Percentiles rank a stretch among this genome's conserved stretches.
Evolutionary conservation across 2,888 invertebrate species (phyloP).

Genomic region (Amphipyra tragopoginis): DNA sequence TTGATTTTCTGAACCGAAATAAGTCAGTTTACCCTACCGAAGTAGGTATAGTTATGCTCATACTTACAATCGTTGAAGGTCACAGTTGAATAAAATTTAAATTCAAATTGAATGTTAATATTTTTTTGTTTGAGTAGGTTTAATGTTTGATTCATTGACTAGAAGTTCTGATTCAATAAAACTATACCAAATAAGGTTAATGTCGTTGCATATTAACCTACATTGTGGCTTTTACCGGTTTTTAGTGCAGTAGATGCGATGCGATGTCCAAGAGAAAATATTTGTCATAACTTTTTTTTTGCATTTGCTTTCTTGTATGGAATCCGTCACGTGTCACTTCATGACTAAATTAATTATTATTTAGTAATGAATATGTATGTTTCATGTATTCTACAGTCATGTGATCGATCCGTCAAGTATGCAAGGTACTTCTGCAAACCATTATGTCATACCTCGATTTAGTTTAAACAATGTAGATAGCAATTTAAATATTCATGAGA

Average conservation of each 20-base stretch:
- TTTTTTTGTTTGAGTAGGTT: background rate
- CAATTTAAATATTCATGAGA: constrained; percentile 42
- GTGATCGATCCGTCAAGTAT: background rate
- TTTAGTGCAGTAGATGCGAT: constrained; percentile 18
- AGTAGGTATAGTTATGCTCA: background rate
- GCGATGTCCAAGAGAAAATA: background rate
- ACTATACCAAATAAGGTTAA: constrained; percentile 46
- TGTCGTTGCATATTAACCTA: constrained; percentile 40
- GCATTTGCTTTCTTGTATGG: background rate
- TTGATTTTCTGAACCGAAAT: too few species aligned
- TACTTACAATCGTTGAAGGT: constrained; percentile 38
- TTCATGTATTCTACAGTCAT: too few species aligned
- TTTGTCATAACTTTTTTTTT: background rate
- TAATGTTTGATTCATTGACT: constrained; percentile 35
- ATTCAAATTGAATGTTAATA: constrained; percentile 30
- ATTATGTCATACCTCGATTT: constrained; percentile 25
- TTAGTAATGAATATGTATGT: background rate
- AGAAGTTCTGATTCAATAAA: constrained; percentile 28
- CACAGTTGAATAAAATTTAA: constrained; percentile 21
- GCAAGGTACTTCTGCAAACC: background rate
- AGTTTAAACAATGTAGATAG: constrained; percentile 39
- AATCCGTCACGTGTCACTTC: background rate
- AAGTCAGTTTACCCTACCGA: background rate
- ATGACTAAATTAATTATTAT: too few species aligned
- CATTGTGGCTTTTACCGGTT: constrained; percentile 13